Conservation (phyloP, 2,888 invertebrate genomes). For the Cephonodes hylas region DNA sequence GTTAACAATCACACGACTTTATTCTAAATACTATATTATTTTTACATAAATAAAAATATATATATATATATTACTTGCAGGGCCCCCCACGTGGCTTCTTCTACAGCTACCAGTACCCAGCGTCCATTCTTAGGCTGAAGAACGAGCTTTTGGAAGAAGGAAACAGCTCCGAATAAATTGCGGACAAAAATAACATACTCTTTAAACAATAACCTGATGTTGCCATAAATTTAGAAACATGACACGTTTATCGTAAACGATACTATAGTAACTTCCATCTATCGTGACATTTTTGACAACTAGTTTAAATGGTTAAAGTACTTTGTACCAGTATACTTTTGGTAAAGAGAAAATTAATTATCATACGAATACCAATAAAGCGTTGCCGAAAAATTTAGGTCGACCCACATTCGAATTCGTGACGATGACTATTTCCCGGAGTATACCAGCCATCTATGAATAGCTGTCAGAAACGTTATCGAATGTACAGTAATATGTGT, state of each 20-base stretch:
- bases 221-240: conserved; percentile 16
- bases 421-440: background rate
- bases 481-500: background rate
- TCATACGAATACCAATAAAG: background rate
- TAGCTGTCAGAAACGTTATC: background rate
- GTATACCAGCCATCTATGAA: background rate
- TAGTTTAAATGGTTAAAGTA: background rate
- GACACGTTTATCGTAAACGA: background rate
- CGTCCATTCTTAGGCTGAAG: conserved; percentile 72
- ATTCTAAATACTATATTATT: too few species aligned
- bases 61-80: conserved; percentile 38
- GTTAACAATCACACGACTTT: too few species aligned
- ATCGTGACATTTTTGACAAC: background rate
- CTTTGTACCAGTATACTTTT: background rate
- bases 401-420: background rate
- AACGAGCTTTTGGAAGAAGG: conserved; percentile 38
- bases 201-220: conserved; percentile 23
- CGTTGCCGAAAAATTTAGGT: background rate
- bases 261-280: background rate
- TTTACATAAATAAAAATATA: background rate
- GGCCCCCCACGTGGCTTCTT: conserved; percentile 86
- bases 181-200: conserved; percentile 10
- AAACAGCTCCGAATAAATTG: conserved; percentile 42
- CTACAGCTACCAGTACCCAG: conserved; percentile 86
- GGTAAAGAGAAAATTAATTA: background rate